A percentile compares a stretch with the other conserved stretches of the same genome.
These are phyloP conservation scores for Hesperia comma DNA, from an alignment of 2,888 invertebrate species.

Conservation along the genomic window DNA sequence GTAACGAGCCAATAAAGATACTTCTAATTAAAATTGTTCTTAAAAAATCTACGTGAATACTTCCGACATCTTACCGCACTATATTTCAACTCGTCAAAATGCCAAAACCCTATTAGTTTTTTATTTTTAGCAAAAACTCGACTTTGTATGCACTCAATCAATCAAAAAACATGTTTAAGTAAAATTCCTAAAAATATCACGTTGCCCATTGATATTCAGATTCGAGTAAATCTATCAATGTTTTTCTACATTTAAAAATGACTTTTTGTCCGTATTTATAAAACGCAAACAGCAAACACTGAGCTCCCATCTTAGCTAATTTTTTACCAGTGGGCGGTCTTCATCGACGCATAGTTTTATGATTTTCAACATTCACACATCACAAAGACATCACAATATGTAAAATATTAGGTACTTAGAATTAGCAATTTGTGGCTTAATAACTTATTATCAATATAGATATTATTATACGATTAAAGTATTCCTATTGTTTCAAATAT, in stretches of 20 bases:
- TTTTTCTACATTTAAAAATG: conserved; percentile 9
- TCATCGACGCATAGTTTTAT: conserved; percentile 10
- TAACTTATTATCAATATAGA: conserved; percentile 21
- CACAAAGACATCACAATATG: conserved; percentile 1
- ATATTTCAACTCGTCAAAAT: conserved; percentile 55
- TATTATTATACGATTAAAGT: background rate
- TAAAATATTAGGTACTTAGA: conserved; percentile 15
- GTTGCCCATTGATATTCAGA: conserved; percentile 58
- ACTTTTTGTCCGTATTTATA: conserved; percentile 1
- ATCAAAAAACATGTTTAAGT: conserved; percentile 43
- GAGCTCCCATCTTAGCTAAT: background rate
- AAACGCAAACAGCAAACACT: conserved; percentile 21
- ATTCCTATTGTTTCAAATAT: conserved; percentile 16
- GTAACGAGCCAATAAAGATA: conserved; percentile 71
- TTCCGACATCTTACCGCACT: conserved; percentile 71
- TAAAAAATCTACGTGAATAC: conserved; percentile 57
- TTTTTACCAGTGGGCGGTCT: conserved; percentile 24
- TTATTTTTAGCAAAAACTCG: conserved; percentile 60
- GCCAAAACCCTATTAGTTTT: conserved; percentile 57
- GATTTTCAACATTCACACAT: background rate
- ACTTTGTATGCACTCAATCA: conserved; percentile 65
- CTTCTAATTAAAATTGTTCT: conserved; percentile 77
- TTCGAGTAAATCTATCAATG: conserved; percentile 57
- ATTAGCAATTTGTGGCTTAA: conserved; percentile 19
- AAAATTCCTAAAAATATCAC: conserved; percentile 60